A percentile compares a stretch with the other conserved stretches of the same genome.
phyloP scores from a whole-genome alignment of 2,797 vertebrate species.

The Pangasius djambal region DNA sequence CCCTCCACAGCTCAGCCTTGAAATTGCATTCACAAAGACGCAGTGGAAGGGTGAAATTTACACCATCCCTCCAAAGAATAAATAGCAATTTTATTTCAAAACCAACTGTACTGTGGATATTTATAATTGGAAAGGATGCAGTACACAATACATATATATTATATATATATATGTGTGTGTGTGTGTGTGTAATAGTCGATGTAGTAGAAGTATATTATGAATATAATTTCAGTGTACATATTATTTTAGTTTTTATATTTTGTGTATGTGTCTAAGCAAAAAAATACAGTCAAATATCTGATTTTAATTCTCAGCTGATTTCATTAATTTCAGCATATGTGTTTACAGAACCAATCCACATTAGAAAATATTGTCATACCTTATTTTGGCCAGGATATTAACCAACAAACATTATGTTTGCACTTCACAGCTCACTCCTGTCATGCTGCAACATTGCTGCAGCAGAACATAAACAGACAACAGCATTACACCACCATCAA shows the following conservation, averaged over 20 bases:
- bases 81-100: background rate
- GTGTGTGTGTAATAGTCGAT: too few relatives aligned
- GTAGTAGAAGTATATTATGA: too few relatives aligned
- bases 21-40: slow-evolving; percentile 53
- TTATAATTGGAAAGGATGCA: too few relatives aligned
- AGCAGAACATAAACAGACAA: slow-evolving; percentile 49
- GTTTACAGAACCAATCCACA: slow-evolving; percentile 27
- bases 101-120: too few relatives aligned
- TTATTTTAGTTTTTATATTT: background rate
- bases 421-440: slow-evolving; percentile 25
- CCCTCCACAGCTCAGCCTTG: slow-evolving; percentile 66
- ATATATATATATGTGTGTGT: too few relatives aligned
- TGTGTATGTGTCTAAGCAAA: background rate
- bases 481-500: slow-evolving; percentile 49
- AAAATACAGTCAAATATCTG: background rate
- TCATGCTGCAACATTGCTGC: slow-evolving; percentile 33
- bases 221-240: background rate
- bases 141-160: background rate
- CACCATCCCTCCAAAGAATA: background rate
- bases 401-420: slow-evolving; percentile 51
- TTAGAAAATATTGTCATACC: slow-evolving; percentile 35
- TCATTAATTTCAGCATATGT: slow-evolving; percentile 16
- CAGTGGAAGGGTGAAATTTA: background rate
- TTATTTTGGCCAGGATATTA: slow-evolving; percentile 48
- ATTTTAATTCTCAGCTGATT: slow-evolving; percentile 3